These are phyloP conservation scores for Rhinopithecus roxellana DNA, from an alignment of 2,113 vertebrate genomes.

Conservation along the genomic window DNA sequence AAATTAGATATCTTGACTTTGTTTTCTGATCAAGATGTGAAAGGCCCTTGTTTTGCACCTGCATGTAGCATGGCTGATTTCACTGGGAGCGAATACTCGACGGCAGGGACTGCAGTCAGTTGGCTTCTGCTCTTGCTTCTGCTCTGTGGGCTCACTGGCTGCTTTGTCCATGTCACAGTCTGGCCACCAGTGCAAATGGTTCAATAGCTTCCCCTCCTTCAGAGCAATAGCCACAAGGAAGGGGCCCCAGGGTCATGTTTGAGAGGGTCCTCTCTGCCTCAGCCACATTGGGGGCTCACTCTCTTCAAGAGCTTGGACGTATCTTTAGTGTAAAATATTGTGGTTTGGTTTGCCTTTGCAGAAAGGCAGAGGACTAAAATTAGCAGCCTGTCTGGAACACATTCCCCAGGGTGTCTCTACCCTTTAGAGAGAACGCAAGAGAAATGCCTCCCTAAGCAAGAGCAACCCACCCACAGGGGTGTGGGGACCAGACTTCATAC, in stretches of 20 bases:
- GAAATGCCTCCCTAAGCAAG: conserved; percentile 15
- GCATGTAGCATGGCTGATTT: neutral
- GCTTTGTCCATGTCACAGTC: neutral
- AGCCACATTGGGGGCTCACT: too few relatives aligned
- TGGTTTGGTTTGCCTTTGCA: conserved; percentile 52
- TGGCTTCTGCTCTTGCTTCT: neutral
- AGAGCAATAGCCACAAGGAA: neutral
- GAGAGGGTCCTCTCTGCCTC: neutral
- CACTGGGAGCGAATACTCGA: neutral
- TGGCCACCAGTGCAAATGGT: neutral
- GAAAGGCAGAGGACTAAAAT: conserved; percentile 74
- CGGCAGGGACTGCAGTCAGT: too few relatives aligned
- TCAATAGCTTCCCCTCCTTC: neutral
- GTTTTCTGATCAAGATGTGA: neutral
- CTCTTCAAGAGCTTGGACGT: neutral
- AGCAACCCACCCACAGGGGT: neutral
- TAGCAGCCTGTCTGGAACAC: conserved; percentile 63
- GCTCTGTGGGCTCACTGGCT: accelerated
- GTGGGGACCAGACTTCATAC: neutral
- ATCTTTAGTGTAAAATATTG: conserved; percentile 41
- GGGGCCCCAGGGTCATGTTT: neutral
- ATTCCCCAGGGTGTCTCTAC: conserved; percentile 60
- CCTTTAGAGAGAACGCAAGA: conserved; percentile 61
- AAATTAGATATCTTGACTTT: neutral
- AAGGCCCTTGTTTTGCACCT: neutral